Percentiles rank a stretch among this genome's conserved stretches.
Evolutionary conservation across 2,113 vertebrate species (phyloP).

Genomic region (Channa argus): DNA sequence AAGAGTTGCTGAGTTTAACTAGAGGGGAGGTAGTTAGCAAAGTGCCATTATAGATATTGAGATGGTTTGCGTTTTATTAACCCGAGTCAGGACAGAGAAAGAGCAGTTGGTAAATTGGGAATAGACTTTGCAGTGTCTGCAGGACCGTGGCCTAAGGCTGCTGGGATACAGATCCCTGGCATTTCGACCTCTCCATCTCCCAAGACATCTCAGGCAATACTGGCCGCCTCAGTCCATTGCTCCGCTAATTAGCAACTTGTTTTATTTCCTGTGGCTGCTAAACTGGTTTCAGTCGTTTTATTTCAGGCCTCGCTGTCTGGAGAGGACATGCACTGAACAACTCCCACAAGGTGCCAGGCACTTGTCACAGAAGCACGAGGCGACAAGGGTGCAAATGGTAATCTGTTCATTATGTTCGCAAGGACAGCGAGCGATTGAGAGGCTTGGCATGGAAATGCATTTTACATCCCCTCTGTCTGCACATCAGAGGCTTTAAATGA

Average conservation of each 20-base stretch:
- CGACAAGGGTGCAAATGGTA: constrained; percentile 62
- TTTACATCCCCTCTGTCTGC: constrained; percentile 63
- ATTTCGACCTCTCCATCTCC: constrained; percentile 73
- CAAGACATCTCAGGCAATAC: constrained; percentile 36
- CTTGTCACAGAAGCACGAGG: constrained; percentile 52
- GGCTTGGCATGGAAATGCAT: constrained; percentile 64
- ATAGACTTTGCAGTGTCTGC: constrained; percentile 73
- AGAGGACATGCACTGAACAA: constrained; percentile 10
- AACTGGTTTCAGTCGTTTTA: constrained; percentile 37
- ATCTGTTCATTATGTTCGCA: constrained; percentile 68
- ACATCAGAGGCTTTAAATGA: constrained; percentile 76
- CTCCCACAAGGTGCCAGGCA: constrained; percentile 51
- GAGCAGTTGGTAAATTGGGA: constrained; percentile 75
- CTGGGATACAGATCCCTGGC: constrained; percentile 64
- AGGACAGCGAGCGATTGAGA: constrained; percentile 58
- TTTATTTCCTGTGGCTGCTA: constrained; percentile 66
- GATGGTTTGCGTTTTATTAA: constrained; percentile 82
- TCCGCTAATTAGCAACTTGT: constrained; percentile 66
- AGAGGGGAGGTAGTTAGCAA: constrained; percentile 73
- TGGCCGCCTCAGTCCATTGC: constrained; percentile 53
- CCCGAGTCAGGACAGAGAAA: constrained; percentile 63
- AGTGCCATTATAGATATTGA: constrained; percentile 75
- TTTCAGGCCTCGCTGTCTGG: neutral
- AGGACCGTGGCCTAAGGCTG: constrained; percentile 67
- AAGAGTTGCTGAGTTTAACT: constrained; percentile 64